Evolutionary conservation across 2,113 vertebrate species (phyloP).

Genomic region (Ploceus nigricollis): DNA sequence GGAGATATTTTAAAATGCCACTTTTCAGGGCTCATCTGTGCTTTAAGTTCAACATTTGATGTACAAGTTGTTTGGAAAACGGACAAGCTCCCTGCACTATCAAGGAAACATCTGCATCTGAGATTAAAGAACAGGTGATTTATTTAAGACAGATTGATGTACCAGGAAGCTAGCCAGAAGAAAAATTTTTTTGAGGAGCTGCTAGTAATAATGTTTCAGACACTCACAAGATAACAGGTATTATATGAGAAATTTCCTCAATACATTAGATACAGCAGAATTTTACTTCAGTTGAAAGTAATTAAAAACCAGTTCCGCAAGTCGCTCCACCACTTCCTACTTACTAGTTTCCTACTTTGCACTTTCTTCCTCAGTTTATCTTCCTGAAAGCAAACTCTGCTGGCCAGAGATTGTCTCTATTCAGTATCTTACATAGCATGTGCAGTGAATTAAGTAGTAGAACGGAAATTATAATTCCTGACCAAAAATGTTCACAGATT

Average conservation of each 20-base stretch:
- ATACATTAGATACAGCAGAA: not conserved
- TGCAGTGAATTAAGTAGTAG: not conserved
- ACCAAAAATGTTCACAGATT: not conserved
- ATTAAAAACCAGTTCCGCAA: not conserved
- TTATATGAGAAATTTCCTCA: slow-evolving; percentile 19
- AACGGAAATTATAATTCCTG: not conserved
- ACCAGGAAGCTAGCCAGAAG: slow-evolving; percentile 35
- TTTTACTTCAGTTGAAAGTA: not conserved
- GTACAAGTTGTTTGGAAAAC: slow-evolving; percentile 19
- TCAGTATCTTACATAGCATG: not conserved
- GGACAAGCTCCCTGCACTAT: not conserved
- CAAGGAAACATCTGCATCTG: slow-evolving; percentile 48
- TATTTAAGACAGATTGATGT: slow-evolving; percentile 9
- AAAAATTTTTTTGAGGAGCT: not conserved
- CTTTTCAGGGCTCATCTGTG: not conserved
- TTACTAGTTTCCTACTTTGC: not conserved
- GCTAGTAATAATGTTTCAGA: slow-evolving; percentile 7
- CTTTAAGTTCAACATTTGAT: slow-evolving; percentile 1
- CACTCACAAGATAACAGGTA: not conserved
- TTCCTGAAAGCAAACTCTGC: not conserved
- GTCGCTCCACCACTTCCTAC: not conserved
- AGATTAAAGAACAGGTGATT: slow-evolving; percentile 48
- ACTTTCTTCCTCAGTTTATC: not conserved
- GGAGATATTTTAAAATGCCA: not conserved
- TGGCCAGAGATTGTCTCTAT: not conserved